A percentile compares a stretch with the other conserved stretches of the same genome.
phyloP scores from a whole-genome alignment of 2,797 vertebrate species.

The Fringilla coelebs region DNA sequence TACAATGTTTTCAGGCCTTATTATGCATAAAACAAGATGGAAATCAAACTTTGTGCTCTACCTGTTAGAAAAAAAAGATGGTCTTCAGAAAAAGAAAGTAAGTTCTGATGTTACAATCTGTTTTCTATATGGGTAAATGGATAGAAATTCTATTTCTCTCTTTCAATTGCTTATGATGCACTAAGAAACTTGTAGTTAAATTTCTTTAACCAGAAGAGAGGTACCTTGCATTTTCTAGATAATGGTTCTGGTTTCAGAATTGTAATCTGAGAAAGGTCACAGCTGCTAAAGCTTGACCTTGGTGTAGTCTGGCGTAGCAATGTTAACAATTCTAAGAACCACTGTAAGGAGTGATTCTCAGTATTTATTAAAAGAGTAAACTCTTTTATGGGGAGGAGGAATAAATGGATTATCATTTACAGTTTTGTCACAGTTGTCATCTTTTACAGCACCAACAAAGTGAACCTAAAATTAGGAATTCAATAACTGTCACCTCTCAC shows the following conservation, averaged over 20 bases:
- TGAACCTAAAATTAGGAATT: neutral
- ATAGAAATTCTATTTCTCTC: neutral
- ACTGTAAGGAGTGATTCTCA: neutral
- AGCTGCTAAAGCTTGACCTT: neutral
- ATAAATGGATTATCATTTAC: neutral
- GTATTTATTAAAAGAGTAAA: neutral
- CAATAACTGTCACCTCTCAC: neutral
- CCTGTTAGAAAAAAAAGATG: neutral
- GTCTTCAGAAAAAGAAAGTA: neutral
- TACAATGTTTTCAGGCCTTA: neutral
- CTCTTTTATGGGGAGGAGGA: neutral
- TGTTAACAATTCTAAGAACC: neutral
- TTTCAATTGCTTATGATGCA: neutral
- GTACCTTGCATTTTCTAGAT: neutral
- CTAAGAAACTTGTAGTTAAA: neutral
- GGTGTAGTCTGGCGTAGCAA: accelerated
- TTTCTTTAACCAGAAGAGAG: neutral
- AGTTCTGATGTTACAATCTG: neutral
- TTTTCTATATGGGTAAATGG: neutral
- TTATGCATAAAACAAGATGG: neutral
- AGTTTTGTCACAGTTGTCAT: neutral
- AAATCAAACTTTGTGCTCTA: neutral
- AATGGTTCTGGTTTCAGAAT: neutral
- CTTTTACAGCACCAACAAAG: neutral
- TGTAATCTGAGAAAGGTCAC: neutral